Evolutionary conservation across 1,140 invertebrate genomes (phyloP), one percentile per base, ranked within the genome.

Genomic region (Anadara kagoshimensis): DNA sequence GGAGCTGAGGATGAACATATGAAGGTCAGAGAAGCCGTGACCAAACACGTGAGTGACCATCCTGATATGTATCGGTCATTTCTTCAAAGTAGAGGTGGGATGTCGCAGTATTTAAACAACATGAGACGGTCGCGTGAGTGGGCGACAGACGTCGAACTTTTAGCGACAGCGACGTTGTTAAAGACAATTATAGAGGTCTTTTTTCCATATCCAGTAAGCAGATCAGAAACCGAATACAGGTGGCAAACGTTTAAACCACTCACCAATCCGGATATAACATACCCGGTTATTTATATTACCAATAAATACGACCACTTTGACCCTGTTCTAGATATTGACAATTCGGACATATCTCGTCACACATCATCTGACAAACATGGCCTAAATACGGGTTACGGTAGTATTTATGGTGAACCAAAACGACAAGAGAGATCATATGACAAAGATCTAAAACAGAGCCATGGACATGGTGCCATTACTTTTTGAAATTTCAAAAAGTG

Each of bases 261-360:
- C 0, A 74, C 74, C 49, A 75, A 81, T 29, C 70, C 65, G 5
- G 71, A 75, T 12, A 67, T 75, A 12, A 76, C 69, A 8, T 56
- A 76, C 45, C 71, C 76, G 22, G 69, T 57, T 8, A 70, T 81
- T 36, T 81, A 81, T 57, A 59, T 81, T 3, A 76, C 70, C 5
- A 77, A 81, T 56, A 78, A 78, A 59, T 69, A 81, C 36, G 76
- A 78, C 59, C 79, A 81, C 66, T 81, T 81, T 69, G 79, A 81
- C 43, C 79, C 79, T 11, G 76, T 81, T 45, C 26, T 81, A 16
- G 79, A 81, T 63, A 56, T 81, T n/a, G n/a, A n/a, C n/a, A n/a
- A n/a, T n/a, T n/a, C n/a, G n/a, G n/a, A n/a, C n/a, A n/a, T n/a
- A n/a, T n/a, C n/a, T n/a, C n/a, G n/a, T n/a, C n/a, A n/a, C n/a